phyloP scores from a whole-genome alignment of 2,113 vertebrate genomes.

The Polyodon spathula region DNA sequence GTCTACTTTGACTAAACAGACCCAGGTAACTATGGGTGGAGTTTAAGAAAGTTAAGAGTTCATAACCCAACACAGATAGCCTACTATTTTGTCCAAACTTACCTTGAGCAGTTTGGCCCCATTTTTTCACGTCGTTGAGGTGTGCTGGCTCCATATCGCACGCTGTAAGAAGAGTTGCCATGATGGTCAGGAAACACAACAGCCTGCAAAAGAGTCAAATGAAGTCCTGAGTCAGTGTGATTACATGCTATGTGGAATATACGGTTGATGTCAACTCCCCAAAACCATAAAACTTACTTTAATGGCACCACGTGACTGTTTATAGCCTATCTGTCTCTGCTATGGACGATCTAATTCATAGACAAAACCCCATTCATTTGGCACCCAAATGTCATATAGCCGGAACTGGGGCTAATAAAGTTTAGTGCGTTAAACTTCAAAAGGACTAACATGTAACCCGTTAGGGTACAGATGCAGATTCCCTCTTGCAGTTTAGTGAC shows the following conservation, averaged over 20 bases:
- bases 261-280: constrained; percentile 98
- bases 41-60: no score
- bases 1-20: no score
- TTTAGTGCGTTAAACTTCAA: constrained; percentile 89
- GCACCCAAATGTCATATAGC: constrained; percentile 94
- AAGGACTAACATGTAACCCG: constrained; percentile 68
- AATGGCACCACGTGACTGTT: constrained; percentile 99
- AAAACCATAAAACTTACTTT: constrained; percentile 99
- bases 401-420: constrained; percentile 93
- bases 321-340: constrained; percentile 98
- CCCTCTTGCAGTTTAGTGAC: constrained; percentile 67
- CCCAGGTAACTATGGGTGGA: no score
- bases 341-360: constrained; percentile 98
- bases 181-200: constrained; percentile 77
- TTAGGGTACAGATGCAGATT: constrained; percentile 64
- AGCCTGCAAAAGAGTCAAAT: constrained; percentile 93
- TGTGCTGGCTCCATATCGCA: constrained; percentile 39
- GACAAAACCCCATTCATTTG: constrained; percentile 98
- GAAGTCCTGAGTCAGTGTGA: constrained; percentile 91
- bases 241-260: constrained; percentile 99
- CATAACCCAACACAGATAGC: constrained; percentile 15
- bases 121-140: constrained; percentile 65
- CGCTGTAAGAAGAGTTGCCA: constrained; percentile 35
- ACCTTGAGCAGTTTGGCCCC: constrained; percentile 70
- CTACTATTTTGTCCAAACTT: constrained; percentile 57